Conservation (phyloP, 2,797 vertebrate species). For the Caiman crocodilus region DNA sequence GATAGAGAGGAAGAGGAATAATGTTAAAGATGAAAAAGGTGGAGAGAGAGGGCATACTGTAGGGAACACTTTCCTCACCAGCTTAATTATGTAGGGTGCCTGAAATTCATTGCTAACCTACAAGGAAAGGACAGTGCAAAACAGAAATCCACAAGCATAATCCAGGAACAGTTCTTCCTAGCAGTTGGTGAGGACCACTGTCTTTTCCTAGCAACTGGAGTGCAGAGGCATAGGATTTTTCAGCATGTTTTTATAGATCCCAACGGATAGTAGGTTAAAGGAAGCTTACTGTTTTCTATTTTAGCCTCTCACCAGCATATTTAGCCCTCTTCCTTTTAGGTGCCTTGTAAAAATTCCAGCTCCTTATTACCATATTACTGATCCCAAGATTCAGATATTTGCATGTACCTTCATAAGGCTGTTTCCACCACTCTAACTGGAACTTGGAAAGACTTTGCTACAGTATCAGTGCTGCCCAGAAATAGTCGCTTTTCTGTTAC, state of each 20-base stretch:
- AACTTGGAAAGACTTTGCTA: neutral
- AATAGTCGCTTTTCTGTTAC: neutral
- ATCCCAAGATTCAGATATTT: neutral
- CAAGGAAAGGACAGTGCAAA: neutral
- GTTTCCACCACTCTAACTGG: neutral
- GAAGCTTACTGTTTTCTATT: neutral
- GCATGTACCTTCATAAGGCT: neutral
- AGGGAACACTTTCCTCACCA: neutral
- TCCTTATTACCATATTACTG: neutral
- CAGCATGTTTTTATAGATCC: neutral
- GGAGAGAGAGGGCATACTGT: neutral
- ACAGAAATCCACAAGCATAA: neutral
- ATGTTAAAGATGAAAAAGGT: neutral
- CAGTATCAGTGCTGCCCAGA: neutral
- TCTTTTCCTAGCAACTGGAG: neutral
- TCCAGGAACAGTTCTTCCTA: neutral
- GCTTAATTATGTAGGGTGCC: neutral
- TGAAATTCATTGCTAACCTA: neutral
- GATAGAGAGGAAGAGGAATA: neutral
- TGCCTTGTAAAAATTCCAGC: neutral
- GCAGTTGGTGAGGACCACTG: fast-evolving
- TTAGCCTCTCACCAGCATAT: neutral
- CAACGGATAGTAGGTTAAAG: neutral
- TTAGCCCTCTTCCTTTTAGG: neutral
- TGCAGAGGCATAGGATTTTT: neutral